A percentile compares a stretch with the other conserved stretches of the same genome.
phyloP scores from a whole-genome alignment of 2,797 vertebrate genomes.

The Babyrousa celebensis region DNA sequence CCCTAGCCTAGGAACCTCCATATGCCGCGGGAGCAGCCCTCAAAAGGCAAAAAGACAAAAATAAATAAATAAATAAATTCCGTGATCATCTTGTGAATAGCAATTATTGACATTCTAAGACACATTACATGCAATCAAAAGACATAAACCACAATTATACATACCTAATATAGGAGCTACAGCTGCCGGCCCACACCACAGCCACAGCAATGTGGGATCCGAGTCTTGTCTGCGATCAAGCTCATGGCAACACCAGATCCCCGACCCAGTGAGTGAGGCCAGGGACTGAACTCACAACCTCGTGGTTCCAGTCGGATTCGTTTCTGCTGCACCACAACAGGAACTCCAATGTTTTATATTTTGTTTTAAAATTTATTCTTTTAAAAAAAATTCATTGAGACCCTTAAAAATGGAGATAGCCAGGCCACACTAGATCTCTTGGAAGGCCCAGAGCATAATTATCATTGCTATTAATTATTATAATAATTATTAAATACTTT shows the following conservation, averaged over 20 bases:
- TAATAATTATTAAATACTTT: too few species aligned
- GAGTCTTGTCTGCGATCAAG: too few species aligned
- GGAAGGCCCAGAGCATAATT: neutral
- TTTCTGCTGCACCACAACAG: too few species aligned
- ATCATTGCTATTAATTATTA: neutral
- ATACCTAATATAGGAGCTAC: neutral
- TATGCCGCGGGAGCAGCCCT: too few species aligned
- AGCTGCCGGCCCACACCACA: too few species aligned
- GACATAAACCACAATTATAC: neutral
- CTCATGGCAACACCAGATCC: too few species aligned
- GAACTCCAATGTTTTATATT: neutral
- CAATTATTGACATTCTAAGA: neutral
- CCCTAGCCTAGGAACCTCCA: too few species aligned
- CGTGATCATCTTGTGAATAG: neutral
- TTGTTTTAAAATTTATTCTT: neutral
- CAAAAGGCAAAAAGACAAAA: too few species aligned
- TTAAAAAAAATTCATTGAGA: neutral
- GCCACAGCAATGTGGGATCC: too few species aligned
- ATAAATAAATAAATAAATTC: neutral
- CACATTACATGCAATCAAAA: neutral
- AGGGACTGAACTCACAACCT: too few species aligned
- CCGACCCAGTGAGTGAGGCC: too few species aligned
- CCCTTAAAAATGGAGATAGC: slow-evolving; percentile 1
- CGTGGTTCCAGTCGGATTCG: too few species aligned
- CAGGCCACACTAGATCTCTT: neutral